A percentile compares a stretch with the other conserved stretches of the same genome.
These are phyloP conservation scores for Climacteris rufus DNA, from an alignment of 2,113 vertebrate species.

Conservation along the genomic window DNA sequence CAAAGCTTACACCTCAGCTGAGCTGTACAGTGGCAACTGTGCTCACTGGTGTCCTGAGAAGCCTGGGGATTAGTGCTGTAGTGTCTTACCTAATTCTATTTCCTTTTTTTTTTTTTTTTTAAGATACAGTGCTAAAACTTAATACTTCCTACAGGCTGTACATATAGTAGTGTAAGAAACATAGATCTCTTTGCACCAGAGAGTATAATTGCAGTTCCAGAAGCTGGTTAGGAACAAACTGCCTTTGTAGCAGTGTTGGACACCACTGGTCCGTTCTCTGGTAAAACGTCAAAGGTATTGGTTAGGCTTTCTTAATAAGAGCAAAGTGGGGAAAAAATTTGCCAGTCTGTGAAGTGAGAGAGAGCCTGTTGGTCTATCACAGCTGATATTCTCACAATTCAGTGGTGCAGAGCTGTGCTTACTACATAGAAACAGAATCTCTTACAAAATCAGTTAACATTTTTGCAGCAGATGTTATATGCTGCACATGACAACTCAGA, in stretches of 20 bases:
- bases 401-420: neutral
- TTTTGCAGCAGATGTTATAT: neutral
- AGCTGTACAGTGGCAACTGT: neutral
- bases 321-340: neutral
- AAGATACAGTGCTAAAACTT: neutral
- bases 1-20: neutral
- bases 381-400: neutral
- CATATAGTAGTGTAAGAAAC: neutral
- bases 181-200: neutral
- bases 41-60: neutral
- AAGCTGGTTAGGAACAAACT: neutral
- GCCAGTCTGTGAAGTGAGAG: neutral
- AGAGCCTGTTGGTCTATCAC: neutral
- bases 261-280: accelerated
- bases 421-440: neutral
- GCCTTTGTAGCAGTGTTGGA: neutral
- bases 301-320: neutral
- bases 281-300: neutral
- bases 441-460: neutral
- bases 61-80: neutral
- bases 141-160: neutral
- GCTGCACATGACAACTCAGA: neutral
- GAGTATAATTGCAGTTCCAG: neutral
- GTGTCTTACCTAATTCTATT: neutral
- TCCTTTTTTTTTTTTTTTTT: neutral